A percentile compares a stretch with the other conserved stretches of the same genome.
Conservation (phyloP, 23 tunicate genomes). For the Trididemnum nubilum region DNA sequence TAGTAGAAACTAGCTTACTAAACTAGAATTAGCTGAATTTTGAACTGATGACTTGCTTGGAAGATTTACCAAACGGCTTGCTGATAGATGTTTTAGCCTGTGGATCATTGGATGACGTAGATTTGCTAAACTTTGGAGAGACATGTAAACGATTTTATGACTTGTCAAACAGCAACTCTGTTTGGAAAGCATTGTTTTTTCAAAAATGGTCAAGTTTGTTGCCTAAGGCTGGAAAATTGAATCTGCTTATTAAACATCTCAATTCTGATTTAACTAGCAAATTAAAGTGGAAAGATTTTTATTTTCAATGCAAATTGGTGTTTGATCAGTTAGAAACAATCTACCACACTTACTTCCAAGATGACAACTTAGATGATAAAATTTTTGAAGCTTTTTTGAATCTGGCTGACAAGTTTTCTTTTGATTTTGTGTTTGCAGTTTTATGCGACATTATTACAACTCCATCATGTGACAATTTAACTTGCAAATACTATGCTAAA, state of each 20-base stretch:
- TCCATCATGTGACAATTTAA: neutral
- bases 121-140: slow-evolving; percentile 4
- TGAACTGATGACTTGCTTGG: slow-evolving; percentile 1
- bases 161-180: neutral
- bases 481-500: slow-evolving; percentile 16
- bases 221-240: neutral
- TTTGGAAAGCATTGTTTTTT: slow-evolving; percentile 5
- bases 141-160: slow-evolving; percentile 14
- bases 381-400: neutral
- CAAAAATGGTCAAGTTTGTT: slow-evolving; percentile 11
- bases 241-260: neutral
- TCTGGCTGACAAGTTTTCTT: neutral
- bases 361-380: slow-evolving; percentile 20
- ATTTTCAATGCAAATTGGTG: neutral
- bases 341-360: neutral
- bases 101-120: neutral
- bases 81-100: slow-evolving; percentile 24
- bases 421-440: slow-evolving; percentile 13
- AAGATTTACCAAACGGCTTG: slow-evolving; percentile 3
- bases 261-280: no score
- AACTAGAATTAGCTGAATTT: no score
- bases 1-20: no score
- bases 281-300: slow-evolving; percentile 8
- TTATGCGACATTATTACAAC: slow-evolving; percentile 2
- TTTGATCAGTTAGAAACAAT: neutral